phyloP scores from a whole-genome alignment of 2,888 invertebrate genomes.

The Amphipyra berbera region DNA sequence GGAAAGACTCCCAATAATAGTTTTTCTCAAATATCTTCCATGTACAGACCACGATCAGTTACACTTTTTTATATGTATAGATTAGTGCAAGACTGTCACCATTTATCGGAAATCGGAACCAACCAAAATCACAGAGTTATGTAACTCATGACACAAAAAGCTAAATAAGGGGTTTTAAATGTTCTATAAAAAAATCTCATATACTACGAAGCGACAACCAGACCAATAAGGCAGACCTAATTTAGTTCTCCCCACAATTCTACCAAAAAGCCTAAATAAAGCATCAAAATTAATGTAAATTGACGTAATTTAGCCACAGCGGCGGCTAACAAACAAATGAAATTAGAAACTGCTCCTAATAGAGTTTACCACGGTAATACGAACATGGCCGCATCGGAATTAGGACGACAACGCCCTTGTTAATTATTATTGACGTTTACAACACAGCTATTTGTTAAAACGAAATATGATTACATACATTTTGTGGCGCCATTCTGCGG shows the following conservation, averaged over 20 bases:
- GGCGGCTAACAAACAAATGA: conserved; percentile 31
- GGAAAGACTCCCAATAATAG: too few species aligned
- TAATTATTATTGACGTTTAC: conserved; percentile 19
- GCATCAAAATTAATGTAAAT: conserved; percentile 40
- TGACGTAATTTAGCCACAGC: conserved; percentile 21
- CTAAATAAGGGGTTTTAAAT: too few species aligned
- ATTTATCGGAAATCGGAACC: too few species aligned
- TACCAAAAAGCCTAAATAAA: conserved; percentile 16
- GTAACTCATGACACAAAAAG: too few species aligned
- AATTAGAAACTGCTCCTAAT: conserved; percentile 40
- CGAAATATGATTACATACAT: conserved; percentile 21
- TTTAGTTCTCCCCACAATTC: not conserved
- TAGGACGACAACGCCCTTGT: conserved; percentile 2
- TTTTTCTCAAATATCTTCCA: too few species aligned
- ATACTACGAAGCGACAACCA: too few species aligned
- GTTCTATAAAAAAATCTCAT: too few species aligned
- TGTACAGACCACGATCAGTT: too few species aligned
- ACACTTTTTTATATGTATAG: too few species aligned
- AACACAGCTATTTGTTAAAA: conserved; percentile 6
- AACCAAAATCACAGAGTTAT: too few species aligned
- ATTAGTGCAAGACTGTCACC: too few species aligned
- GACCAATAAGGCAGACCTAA: not conserved
- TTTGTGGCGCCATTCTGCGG: not conserved
- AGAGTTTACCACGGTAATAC: conserved; percentile 7
- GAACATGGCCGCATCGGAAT: conserved; percentile 22